Evolutionary conservation across 2,888 invertebrate genomes (phyloP), one percentile per base, ranked within the genome.

Genomic region (Axea sp.): DNA sequence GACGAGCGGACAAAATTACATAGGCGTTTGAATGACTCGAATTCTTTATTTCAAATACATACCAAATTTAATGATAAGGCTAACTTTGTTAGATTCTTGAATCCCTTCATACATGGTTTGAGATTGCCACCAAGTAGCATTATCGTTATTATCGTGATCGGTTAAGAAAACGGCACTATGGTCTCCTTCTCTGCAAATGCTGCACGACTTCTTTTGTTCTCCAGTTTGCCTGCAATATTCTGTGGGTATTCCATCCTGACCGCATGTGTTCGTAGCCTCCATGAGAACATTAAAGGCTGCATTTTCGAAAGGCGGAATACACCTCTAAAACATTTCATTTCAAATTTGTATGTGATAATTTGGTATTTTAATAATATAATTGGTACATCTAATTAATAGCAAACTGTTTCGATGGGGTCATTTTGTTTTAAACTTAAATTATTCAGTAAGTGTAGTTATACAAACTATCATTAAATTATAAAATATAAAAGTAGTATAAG

Each of bases 71-170:
- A 99, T 89, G 0, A 97, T 98, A 74, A 99, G 90, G 88, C 98
- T 98, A 79, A 99, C 98, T 88, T 93, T 93, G 82, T 93, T 94
- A 0, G 97, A 97, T 86, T 94, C 95, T 86, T 97, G 96, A 59
- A 97, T 93, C 15, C 94, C 95, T 83, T 99, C 97, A 82, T 92
- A 92, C 97, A 99, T 98, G 1, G 99, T 99, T 86, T 98, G 97
- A 0, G 97, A 97, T 87, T 98, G 97, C 98, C 98, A 98, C 96
- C 96, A 98, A 0, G 97, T 96, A 77, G 94, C 93, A 84, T 95
- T 95, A 78, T 95, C 94, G 74, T 93, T 93, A 86, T 95, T 95
- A 86, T 98, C 96, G 81, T 91, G 91, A 88, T 99, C 99, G 1
- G 98, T 99, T 79, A 99, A 90, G 87, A 91, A 96, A 49, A 90